Evolutionary conservation across 1,140 invertebrate species (phyloP), one percentile per base, ranked within the genome.

Genomic region (Apis florea): DNA sequence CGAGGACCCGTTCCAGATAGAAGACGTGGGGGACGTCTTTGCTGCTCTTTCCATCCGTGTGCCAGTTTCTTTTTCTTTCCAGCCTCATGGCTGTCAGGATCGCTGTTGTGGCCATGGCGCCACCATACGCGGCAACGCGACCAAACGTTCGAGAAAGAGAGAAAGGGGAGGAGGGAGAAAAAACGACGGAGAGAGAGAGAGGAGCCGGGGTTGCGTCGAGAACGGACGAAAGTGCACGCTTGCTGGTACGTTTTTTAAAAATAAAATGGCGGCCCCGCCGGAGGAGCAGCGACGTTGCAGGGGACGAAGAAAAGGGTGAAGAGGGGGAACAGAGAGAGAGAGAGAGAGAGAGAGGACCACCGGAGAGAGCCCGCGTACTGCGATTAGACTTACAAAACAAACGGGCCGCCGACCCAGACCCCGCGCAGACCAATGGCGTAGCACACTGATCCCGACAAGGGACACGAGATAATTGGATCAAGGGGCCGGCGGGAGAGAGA

Each of bases 331-430:
- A 76, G 79, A 64, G 72, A 78, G 73, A 69, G 72, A 73, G 83
- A 83, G 79, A 40, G 83, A 83, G 81, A 63, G 76, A 80, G 76
- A 83, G 85, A 89, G 88, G 91, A 92, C 91, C 91, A 92, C 91
- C 91, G 89, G 88, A 89, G 90, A 90, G 89, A 31, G 31, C 31
- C 31, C 31, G 84, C 84, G 89, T 90, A 90, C 88, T 89, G 91
- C 93, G 93, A 94, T 94, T 94, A 94, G 93, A 93, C 93, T 93
- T 91, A 94, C 93, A 94, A 94, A 94, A 93, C 92, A 93, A 93
- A 93, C 93, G 93, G 92, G 90, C 91, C 91, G 90, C 92, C 91
- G 89, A 88, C 85, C 85, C 81, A 83, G 82, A 85, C 86, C 89
- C 75, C 73, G 90, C 73, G 90, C 88, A 90, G 90, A 91, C 92